Evolutionary conservation across 2,888 invertebrate genomes (phyloP).

Genomic region (Sycophila texana): DNA sequence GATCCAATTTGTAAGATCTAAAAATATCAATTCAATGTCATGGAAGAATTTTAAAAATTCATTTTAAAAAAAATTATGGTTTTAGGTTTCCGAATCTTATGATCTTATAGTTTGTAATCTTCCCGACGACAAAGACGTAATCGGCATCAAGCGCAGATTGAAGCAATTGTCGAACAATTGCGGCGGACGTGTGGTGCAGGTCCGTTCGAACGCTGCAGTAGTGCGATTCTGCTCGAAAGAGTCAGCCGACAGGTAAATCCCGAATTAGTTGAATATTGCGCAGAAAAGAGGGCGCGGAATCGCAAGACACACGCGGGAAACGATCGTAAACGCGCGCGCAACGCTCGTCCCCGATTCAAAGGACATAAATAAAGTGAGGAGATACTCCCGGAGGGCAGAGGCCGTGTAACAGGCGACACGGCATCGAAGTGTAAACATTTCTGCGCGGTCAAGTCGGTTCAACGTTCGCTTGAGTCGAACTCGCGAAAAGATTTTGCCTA

Average conservation of each 20-base stretch:
- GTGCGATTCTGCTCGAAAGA: slow-evolving; percentile 84
- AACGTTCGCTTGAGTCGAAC: no score
- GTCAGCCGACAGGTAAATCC: slow-evolving; percentile 82
- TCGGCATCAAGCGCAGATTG: slow-evolving; percentile 77
- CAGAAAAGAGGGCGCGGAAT: slow-evolving; percentile 28
- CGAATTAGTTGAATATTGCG: not conserved
- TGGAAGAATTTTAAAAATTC: not conserved
- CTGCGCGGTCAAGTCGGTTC: no score
- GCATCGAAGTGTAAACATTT: no score
- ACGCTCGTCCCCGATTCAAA: not conserved
- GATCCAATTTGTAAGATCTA: not conserved
- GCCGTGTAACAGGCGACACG: no score
- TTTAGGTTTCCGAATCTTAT: slow-evolving; percentile 69
- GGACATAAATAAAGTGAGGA: no score
- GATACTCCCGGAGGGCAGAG: no score
- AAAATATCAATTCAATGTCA: not conserved
- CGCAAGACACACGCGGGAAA: not conserved
- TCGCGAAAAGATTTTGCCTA: no score
- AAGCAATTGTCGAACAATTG: slow-evolving; percentile 86
- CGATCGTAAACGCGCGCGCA: not conserved
- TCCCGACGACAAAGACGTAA: slow-evolving; percentile 79
- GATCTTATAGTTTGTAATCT: slow-evolving; percentile 84
- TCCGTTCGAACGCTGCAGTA: slow-evolving; percentile 81
- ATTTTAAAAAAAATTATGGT: slow-evolving; percentile 14
- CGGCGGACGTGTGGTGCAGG: slow-evolving; percentile 84